These are phyloP conservation scores for Melanotaenia pygmaea DNA, from an alignment of 2,797 vertebrate species.

Conservation along the genomic window DNA sequence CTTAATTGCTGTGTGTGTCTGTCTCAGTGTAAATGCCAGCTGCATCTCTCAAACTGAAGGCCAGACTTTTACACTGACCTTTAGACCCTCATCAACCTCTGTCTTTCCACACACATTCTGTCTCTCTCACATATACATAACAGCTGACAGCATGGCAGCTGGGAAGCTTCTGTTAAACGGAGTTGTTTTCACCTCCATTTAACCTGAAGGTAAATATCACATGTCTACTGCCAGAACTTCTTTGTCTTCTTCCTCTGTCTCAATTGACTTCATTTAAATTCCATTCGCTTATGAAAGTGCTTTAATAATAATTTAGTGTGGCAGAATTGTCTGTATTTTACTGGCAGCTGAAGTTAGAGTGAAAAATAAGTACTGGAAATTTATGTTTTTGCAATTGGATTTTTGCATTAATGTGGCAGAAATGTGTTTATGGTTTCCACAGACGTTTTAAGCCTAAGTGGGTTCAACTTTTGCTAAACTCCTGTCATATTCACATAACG, in stretches of 20 bases:
- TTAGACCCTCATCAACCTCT: conserved; percentile 64
- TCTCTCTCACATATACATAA: conserved; percentile 20
- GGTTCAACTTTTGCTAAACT: neutral
- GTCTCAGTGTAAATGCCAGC: conserved; percentile 50
- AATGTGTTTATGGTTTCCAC: too few species aligned
- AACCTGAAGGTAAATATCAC: conserved; percentile 58
- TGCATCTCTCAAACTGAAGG: conserved; percentile 55
- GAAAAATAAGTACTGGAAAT: neutral
- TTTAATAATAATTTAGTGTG: neutral
- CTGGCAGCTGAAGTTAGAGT: neutral
- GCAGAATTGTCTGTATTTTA: neutral
- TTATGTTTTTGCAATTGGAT: neutral
- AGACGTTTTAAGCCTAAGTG: too few species aligned
- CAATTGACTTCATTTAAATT: conserved; percentile 12
- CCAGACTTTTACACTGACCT: conserved; percentile 63
- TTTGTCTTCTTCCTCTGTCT: neutral
- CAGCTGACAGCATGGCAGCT: conserved; percentile 32
- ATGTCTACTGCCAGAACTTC: conserved; percentile 7
- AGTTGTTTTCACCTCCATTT: conserved; percentile 56
- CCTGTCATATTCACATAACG: too few species aligned
- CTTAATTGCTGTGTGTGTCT: conserved; percentile 7
- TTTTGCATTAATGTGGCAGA: too few species aligned
- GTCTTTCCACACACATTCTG: conserved; percentile 40
- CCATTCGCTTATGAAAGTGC: neutral
- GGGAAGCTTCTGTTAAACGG: conserved; percentile 35